Conservation (phyloP, 2,797 vertebrate species). For the Rhynchotus rufescens region DNA sequence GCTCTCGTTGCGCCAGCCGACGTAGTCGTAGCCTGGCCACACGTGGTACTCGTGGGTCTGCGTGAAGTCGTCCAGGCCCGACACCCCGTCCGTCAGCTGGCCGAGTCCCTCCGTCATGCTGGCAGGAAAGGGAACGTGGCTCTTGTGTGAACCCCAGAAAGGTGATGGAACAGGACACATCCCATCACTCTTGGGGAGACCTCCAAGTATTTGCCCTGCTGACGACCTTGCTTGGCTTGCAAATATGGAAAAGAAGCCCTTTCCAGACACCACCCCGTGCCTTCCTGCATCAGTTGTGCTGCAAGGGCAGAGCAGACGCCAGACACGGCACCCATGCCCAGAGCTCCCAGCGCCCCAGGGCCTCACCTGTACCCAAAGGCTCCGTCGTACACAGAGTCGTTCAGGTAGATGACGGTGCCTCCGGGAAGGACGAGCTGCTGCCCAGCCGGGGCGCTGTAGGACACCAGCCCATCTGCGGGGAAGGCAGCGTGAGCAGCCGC, state of each 20-base stretch:
- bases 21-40: slow-evolving; percentile 96
- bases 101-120: slow-evolving; percentile 98
- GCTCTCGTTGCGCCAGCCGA: slow-evolving; percentile 95
- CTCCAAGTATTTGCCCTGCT: neutral
- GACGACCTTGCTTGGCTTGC: neutral
- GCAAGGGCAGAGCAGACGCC: too few relatives aligned
- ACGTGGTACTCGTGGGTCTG: slow-evolving; percentile 92
- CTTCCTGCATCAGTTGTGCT: neutral
- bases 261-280: neutral
- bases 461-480: slow-evolving; percentile 91
- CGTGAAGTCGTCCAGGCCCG: slow-evolving; percentile 92
- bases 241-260: neutral
- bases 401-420: slow-evolving; percentile 87
- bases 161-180: neutral
- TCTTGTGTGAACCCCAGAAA: neutral
- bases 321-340: too few relatives aligned
- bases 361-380: slow-evolving; percentile 91
- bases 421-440: slow-evolving; percentile 87
- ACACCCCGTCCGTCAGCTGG: slow-evolving; percentile 95
- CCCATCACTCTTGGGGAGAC: neutral
- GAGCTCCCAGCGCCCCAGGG: neutral
- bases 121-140: neutral
- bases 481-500: neutral
- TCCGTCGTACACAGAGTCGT: slow-evolving; percentile 96
- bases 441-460: slow-evolving; percentile 91